Conservation (phyloP, 2,888 invertebrate genomes). For the Scaptodrosophila latifasciaeformis region DNA sequence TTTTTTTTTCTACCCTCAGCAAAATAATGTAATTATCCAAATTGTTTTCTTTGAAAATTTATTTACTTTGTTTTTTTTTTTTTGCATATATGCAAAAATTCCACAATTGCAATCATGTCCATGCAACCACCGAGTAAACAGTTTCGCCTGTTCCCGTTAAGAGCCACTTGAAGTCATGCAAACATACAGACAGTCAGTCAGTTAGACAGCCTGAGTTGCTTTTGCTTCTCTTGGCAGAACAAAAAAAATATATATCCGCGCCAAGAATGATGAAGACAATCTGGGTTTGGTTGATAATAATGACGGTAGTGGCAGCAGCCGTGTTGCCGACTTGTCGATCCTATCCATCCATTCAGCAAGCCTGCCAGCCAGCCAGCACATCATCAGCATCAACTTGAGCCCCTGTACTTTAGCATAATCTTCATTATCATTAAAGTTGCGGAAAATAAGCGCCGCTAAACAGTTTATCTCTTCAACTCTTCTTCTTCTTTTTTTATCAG, state of each 20-base stretch:
- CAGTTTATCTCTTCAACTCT: conserved; percentile 40
- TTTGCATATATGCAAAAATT: conserved; percentile 6
- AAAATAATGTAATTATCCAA: conserved; percentile 69
- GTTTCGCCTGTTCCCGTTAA: conserved; percentile 56
- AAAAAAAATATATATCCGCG: too few species aligned
- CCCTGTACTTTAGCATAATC: conserved; percentile 45
- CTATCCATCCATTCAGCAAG: not conserved
- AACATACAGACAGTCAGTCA: conserved; percentile 29
- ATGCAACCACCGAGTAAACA: not conserved
- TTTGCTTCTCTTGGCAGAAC: conserved; percentile 28
- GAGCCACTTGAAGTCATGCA: conserved; percentile 50
- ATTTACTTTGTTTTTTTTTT: conserved; percentile 53
- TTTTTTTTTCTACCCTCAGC: conserved; percentile 38
- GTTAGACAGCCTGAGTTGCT: conserved; percentile 31
- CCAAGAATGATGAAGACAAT: too few species aligned
- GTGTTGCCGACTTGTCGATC: too few species aligned
- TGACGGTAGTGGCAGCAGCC: conserved; percentile 18
- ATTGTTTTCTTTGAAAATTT: conserved; percentile 66
- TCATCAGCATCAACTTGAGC: conserved; percentile 33
- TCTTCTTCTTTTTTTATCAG: conserved; percentile 14
- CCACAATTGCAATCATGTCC: not conserved
- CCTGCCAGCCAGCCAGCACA: conserved; percentile 40
- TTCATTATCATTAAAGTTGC: conserved; percentile 62
- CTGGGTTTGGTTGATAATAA: too few species aligned
- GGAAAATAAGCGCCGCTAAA: conserved; percentile 50